Evolutionary conservation across 2,797 vertebrate species (phyloP).

Genomic region (Sciaenops ocellatus): DNA sequence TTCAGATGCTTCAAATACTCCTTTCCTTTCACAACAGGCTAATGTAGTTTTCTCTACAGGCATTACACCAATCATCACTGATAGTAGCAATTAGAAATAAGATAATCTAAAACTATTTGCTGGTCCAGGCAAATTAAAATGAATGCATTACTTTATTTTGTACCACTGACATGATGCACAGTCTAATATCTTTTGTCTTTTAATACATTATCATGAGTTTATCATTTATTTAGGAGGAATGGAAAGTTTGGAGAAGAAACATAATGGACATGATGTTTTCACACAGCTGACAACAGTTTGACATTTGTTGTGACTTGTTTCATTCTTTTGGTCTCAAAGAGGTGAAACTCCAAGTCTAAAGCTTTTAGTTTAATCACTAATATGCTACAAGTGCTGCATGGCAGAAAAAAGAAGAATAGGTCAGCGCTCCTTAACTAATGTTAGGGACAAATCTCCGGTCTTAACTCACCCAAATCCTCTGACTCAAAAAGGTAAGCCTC

Average conservation of each 20-base stretch:
- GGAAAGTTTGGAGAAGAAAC: background rate
- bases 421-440: slow-evolving; percentile 8
- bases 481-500: slow-evolving; percentile 97
- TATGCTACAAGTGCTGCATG: background rate
- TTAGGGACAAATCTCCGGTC: background rate
- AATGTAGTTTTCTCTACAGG: too few relatives aligned
- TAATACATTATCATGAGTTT: background rate
- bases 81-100: background rate
- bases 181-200: background rate
- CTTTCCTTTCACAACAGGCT: too few relatives aligned
- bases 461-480: slow-evolving; percentile 93
- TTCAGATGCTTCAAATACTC: too few relatives aligned
- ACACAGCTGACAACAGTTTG: background rate
- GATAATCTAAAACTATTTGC: background rate
- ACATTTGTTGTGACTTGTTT: background rate
- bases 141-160: background rate
- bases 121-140: background rate
- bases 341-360: slow-evolving; percentile 2
- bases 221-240: background rate
- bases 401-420: background rate
- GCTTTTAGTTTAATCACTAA: slow-evolving; percentile 14
- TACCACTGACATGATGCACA: background rate
- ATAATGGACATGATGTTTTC: background rate
- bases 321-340: background rate
- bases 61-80: background rate